These are phyloP conservation scores for Montipora foliosa DNA, from an alignment of 64 coral and sea anemone species.

Conservation along the genomic window DNA sequence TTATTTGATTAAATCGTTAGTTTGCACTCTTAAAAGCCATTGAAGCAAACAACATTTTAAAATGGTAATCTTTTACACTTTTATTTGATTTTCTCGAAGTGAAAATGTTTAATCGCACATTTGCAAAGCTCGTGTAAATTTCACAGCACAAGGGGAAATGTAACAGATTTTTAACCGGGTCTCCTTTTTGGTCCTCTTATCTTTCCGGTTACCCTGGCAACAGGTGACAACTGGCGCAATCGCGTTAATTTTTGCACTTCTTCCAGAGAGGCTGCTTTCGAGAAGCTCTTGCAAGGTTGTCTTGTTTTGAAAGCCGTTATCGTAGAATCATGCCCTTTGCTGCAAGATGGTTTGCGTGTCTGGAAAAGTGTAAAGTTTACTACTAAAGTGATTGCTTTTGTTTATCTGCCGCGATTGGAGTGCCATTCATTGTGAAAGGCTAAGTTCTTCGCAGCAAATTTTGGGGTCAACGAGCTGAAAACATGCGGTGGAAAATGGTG, in stretches of 20 bases:
- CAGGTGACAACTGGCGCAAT: neutral
- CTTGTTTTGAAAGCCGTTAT: too few relatives aligned
- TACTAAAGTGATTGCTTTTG: conserved; percentile 15
- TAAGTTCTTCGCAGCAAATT: neutral
- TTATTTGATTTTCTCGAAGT: neutral
- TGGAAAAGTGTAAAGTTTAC: neutral
- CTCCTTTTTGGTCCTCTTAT: neutral
- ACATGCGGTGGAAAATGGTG: neutral
- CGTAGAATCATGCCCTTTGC: too few relatives aligned
- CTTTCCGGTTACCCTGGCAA: neutral
- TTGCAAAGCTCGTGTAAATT: neutral
- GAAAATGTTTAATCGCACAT: neutral
- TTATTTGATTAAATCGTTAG: neutral
- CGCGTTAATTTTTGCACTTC: neutral
- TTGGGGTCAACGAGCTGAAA: neutral
- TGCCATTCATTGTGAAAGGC: neutral
- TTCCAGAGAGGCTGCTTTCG: too few relatives aligned
- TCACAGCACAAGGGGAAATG: neutral
- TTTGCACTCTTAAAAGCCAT: neutral
- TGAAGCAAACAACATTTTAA: neutral
- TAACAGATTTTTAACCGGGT: neutral
- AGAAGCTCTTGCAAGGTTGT: neutral
- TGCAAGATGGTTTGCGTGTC: neutral
- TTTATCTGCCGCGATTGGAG: neutral
- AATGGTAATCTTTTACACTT: neutral